Percentiles rank a stretch among this genome's conserved stretches.
Evolutionary conservation across 2,797 vertebrate species (phyloP).

Genomic region (Cyclopterus lumpus): DNA sequence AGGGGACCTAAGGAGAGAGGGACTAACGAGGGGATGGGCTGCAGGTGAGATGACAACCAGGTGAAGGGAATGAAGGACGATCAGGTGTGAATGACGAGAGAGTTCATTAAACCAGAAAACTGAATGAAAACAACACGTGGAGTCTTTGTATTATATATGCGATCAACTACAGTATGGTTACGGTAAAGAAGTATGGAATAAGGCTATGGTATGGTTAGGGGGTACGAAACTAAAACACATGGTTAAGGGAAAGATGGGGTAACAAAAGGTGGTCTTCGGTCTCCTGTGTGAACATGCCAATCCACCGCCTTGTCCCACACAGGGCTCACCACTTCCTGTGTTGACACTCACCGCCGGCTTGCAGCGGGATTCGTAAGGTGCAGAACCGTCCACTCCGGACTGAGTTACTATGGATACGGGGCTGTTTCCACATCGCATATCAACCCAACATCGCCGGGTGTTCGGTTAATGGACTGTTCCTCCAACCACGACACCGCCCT

Average conservation of each 20-base stretch:
- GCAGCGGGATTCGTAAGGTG: neutral
- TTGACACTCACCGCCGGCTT: neutral
- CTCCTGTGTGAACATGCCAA: neutral
- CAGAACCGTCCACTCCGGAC: neutral
- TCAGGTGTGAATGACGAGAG: too few relatives aligned
- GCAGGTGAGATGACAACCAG: too few relatives aligned
- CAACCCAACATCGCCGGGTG: conserved; percentile 39
- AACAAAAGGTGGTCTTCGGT: neutral
- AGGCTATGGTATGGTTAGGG: neutral
- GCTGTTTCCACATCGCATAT: conserved; percentile 28
- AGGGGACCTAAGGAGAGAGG: too few relatives aligned
- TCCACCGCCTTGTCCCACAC: neutral
- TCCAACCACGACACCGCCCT: conserved; percentile 43
- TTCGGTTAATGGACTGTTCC: conserved; percentile 59
- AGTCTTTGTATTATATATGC: too few relatives aligned
- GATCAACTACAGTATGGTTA: neutral
- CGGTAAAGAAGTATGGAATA: neutral
- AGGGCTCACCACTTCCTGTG: neutral
- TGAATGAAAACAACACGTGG: too few relatives aligned
- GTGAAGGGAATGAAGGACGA: too few relatives aligned
- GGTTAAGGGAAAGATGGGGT: neutral
- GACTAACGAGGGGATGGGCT: too few relatives aligned
- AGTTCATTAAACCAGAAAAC: too few relatives aligned
- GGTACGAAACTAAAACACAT: neutral
- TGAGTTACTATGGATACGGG: conserved; percentile 8